Percentiles rank a stretch among this genome's conserved stretches.
Conservation (phyloP, 2,888 invertebrate species). For the Temnothorax unifasciatus region DNA sequence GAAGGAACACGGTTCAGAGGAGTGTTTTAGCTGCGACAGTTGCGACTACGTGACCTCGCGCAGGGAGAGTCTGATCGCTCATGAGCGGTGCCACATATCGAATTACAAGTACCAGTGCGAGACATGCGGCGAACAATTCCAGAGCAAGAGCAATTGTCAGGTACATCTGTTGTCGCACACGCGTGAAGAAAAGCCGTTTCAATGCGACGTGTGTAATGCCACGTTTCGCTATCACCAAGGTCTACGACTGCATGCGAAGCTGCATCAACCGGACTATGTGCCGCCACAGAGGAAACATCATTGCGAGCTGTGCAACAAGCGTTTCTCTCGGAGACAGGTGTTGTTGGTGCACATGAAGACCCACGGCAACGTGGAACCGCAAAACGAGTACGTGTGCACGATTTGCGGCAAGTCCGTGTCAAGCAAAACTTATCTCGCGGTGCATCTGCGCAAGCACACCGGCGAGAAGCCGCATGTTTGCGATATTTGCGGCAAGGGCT, state of each 20-base stretch:
- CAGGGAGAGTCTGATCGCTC: constrained; percentile 78
- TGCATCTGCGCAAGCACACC: constrained; percentile 89
- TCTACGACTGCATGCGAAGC: constrained; percentile 83
- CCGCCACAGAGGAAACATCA: constrained; percentile 85
- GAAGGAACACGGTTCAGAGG: constrained; percentile 74
- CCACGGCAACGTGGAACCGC: constrained; percentile 80
- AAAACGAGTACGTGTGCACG: constrained; percentile 88
- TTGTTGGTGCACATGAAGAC: constrained; percentile 85
- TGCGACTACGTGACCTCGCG: constrained; percentile 81
- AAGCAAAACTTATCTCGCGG: constrained; percentile 88
- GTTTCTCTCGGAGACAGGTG: constrained; percentile 85
- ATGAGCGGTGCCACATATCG: constrained; percentile 81
- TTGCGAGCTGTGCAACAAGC: constrained; percentile 85
- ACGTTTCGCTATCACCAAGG: constrained; percentile 85
- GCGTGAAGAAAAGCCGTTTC: constrained; percentile 83
- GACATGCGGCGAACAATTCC: constrained; percentile 81
- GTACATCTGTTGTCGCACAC: constrained; percentile 82
- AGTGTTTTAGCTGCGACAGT: constrained; percentile 78
- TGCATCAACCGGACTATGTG: constrained; percentile 85
- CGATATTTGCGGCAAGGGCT: constrained; percentile 85
- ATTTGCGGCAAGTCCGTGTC: constrained; percentile 89
- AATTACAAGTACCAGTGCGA: constrained; percentile 85
- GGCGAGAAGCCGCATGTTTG: constrained; percentile 89
- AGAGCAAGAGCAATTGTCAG: constrained; percentile 79
- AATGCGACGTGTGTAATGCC: constrained; percentile 84